Conservation (phyloP, 2,888 invertebrate species). For the Tetragonisca angustula region DNA sequence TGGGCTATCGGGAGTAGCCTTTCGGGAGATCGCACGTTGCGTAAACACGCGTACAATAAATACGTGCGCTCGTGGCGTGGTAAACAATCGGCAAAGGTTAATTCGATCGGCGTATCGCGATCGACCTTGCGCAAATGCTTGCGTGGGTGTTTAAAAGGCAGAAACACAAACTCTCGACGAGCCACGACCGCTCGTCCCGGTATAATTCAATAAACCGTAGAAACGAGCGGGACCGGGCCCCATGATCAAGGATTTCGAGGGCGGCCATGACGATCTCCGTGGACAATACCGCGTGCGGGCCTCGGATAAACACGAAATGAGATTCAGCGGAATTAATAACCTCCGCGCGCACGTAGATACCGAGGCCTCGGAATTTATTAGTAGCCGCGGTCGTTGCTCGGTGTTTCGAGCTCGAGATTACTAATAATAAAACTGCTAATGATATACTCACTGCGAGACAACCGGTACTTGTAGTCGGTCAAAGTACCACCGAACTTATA, state of each 20-base stretch:
- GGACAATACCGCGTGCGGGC: not conserved
- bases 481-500: constrained; percentile 69
- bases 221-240: constrained; percentile 11
- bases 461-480: constrained; percentile 69
- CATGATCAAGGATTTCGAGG: constrained; percentile 26
- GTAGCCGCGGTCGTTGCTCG: constrained; percentile 54
- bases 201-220: constrained; percentile 47
- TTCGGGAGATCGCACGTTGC: not conserved
- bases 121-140: constrained; percentile 37
- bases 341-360: constrained; percentile 22
- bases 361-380: constrained; percentile 51
- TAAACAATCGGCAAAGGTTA: constrained; percentile 58
- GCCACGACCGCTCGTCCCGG: not conserved
- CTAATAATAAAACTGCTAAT: constrained; percentile 71
- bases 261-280: not conserved
- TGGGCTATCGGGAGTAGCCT: not conserved
- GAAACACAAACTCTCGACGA: not conserved
- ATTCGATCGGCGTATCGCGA: constrained; percentile 52
- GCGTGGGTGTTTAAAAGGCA: constrained; percentile 32
- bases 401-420: constrained; percentile 49
- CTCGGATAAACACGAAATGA: constrained; percentile 14
- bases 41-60: not conserved
- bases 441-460: constrained; percentile 70
- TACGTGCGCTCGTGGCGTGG: not conserved
- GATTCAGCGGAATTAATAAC: constrained; percentile 64